Evolutionary conservation across 2,797 vertebrate species (phyloP).

Genomic region (Rhinogobio ventralis): DNA sequence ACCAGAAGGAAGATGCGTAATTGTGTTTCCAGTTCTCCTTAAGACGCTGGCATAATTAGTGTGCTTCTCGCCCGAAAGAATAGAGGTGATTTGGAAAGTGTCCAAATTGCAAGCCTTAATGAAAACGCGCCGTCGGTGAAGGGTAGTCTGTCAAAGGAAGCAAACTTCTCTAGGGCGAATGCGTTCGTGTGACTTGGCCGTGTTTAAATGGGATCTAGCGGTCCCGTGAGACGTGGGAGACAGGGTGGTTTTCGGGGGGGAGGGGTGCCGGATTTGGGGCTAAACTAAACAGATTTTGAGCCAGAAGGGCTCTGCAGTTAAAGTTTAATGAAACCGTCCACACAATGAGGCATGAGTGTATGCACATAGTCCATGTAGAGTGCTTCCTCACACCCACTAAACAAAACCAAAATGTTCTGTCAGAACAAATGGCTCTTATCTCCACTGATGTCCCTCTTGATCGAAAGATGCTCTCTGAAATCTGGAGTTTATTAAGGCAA

Average conservation of each 20-base stretch:
- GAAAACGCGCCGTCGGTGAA: slow-evolving; percentile 73
- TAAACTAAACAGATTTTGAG: slow-evolving; percentile 77
- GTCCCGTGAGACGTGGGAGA: slow-evolving; percentile 72
- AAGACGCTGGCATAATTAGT: slow-evolving; percentile 80
- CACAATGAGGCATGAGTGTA: slow-evolving; percentile 67
- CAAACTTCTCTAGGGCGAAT: slow-evolving; percentile 79
- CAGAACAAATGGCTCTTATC: slow-evolving; percentile 40
- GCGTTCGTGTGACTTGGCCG: slow-evolving; percentile 70
- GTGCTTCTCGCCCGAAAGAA: slow-evolving; percentile 77
- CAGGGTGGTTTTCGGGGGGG: slow-evolving; percentile 57
- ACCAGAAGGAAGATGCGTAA: slow-evolving; percentile 77
- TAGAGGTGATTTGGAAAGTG: slow-evolving; percentile 80
- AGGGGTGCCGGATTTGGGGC: slow-evolving; percentile 56
- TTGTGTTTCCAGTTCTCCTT: slow-evolving; percentile 78
- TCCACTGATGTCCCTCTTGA: background rate
- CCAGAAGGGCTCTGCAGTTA: slow-evolving; percentile 76
- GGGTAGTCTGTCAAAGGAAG: slow-evolving; percentile 76
- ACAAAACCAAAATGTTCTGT: slow-evolving; percentile 54
- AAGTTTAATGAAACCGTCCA: slow-evolving; percentile 74
- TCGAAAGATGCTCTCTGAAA: background rate
- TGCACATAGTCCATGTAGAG: slow-evolving; percentile 66
- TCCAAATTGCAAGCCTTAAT: slow-evolving; percentile 83
- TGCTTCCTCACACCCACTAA: slow-evolving; percentile 35
- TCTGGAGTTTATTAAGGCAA: background rate
- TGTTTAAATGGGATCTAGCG: slow-evolving; percentile 78